Percentiles rank a stretch among this genome's conserved stretches.
These are phyloP conservation scores for Syngnathus floridae DNA, from an alignment of 2,113 vertebrate genomes.

Conservation along the genomic window DNA sequence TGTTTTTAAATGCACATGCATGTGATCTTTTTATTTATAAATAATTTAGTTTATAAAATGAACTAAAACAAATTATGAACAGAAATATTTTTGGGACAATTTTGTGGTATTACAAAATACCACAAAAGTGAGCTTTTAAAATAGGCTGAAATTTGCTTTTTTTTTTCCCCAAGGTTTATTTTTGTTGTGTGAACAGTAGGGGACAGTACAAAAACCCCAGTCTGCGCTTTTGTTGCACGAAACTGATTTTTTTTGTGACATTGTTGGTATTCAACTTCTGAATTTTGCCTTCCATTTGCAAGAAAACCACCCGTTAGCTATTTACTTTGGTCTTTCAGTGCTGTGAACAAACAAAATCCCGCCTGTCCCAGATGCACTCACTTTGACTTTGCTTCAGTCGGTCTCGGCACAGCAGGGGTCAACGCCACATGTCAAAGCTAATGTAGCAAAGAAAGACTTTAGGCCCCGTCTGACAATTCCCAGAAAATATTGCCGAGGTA, in stretches of 20 bases:
- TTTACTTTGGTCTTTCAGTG: not conserved
- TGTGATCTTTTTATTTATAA: not conserved
- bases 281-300: not conserved
- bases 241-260: not conserved
- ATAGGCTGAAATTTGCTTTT: too few species aligned
- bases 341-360: constrained; percentile 10
- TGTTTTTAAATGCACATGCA: constrained; percentile 8
- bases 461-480: constrained; percentile 39
- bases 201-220: constrained; percentile 41
- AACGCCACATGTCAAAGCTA: constrained; percentile 37
- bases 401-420: constrained; percentile 23
- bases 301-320: not conserved
- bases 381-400: constrained; percentile 14
- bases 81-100: too few species aligned
- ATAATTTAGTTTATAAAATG: not conserved
- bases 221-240: not conserved
- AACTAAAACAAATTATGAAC: too few species aligned
- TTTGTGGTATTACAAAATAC: too few species aligned
- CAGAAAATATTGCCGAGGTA: constrained; percentile 45
- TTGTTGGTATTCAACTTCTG: not conserved
- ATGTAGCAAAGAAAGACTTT: constrained; percentile 44
- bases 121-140: too few species aligned
- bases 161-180: too few species aligned
- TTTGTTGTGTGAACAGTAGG: constrained; percentile 2
- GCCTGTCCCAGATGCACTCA: constrained; percentile 6